Evolutionary conservation across 2,888 invertebrate species (phyloP).

Genomic region (Drosophila hamatofila): DNA sequence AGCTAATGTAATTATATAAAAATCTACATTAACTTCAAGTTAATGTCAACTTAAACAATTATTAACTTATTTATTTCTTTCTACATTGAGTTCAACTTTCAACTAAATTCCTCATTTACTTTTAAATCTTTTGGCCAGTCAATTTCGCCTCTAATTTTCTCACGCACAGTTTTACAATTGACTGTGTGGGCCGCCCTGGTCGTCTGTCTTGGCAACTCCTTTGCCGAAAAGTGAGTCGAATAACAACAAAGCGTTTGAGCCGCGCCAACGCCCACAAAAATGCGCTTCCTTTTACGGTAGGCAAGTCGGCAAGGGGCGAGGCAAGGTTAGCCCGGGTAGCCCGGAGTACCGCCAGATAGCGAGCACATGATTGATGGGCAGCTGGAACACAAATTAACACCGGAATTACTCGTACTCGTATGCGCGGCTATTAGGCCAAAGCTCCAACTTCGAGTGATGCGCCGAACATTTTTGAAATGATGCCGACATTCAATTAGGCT

Average conservation of each 20-base stretch:
- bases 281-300: slow-evolving; percentile 43
- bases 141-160: slow-evolving; percentile 28
- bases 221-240: slow-evolving; percentile 37
- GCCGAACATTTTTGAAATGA: slow-evolving; percentile 69
- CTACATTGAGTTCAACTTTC: neutral
- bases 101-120: neutral
- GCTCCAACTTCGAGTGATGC: slow-evolving; percentile 59
- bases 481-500: slow-evolving; percentile 79
- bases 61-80: neutral
- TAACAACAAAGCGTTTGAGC: slow-evolving; percentile 53
- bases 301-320: neutral
- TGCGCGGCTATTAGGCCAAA: slow-evolving; percentile 54
- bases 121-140: slow-evolving; percentile 1
- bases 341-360: slow-evolving; percentile 37
- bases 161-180: slow-evolving; percentile 47
- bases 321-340: neutral
- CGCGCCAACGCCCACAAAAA: slow-evolving; percentile 74
- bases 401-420: slow-evolving; percentile 80
- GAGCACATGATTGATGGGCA: slow-evolving; percentile 78
- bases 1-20: no score
- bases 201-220: slow-evolving; percentile 55
- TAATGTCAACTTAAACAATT: no score
- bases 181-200: slow-evolving; percentile 35
- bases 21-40: no score
- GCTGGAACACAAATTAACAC: slow-evolving; percentile 81